Evolutionary conservation across 2,113 vertebrate species (phyloP).

Genomic region (Poecile atricapillus): DNA sequence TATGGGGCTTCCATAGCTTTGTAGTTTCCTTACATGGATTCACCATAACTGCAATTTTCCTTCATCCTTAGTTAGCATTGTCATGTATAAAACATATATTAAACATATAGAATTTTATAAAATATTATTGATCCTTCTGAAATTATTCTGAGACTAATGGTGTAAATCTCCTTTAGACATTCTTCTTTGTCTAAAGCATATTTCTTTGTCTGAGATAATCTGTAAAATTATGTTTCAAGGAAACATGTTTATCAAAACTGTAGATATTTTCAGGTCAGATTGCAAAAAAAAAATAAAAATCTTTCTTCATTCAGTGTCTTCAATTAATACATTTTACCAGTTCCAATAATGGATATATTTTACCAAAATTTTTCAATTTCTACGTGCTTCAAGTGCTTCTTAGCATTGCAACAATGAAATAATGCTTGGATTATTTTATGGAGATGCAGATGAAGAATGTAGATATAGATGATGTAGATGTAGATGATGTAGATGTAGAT

Average conservation of each 20-base stretch:
- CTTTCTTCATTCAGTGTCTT: neutral
- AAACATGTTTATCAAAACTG: slow-evolving; percentile 7
- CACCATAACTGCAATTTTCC: neutral
- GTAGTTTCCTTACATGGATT: neutral
- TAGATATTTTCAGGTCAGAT: slow-evolving; percentile 15
- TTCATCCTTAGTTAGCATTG: neutral
- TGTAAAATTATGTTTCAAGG: neutral
- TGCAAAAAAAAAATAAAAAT: neutral
- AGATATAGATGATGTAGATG: neutral
- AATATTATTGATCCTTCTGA: neutral
- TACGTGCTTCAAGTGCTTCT: neutral
- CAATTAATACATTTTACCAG: neutral
- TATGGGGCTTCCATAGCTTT: neutral
- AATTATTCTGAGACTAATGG: neutral
- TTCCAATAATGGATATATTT: neutral
- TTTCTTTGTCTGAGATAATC: neutral
- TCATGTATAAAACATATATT: neutral
- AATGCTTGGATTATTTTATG: neutral
- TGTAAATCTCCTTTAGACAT: neutral
- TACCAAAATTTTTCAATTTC: neutral
- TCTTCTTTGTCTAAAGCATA: neutral
- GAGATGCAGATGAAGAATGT: neutral
- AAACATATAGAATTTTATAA: neutral
- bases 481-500: neutral
- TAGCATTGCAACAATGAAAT: neutral